A percentile compares a stretch with the other conserved stretches of the same genome.
These are phyloP conservation scores for Alca torda DNA, from an alignment of 2,797 vertebrate genomes.

Conservation along the genomic window DNA sequence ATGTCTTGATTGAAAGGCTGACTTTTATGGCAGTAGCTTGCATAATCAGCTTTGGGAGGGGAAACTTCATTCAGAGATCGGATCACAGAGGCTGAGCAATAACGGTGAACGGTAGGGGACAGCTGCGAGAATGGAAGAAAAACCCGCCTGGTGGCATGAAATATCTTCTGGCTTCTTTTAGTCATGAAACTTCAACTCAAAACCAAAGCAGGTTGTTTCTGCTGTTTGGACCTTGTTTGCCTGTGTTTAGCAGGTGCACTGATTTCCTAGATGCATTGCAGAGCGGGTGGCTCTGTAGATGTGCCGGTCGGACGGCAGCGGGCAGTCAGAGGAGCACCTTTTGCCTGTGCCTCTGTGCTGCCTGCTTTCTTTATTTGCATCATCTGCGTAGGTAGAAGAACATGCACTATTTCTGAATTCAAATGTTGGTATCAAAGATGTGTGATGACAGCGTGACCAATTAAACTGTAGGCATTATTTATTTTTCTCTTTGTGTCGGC, in stretches of 20 bases:
- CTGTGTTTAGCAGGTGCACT: background rate
- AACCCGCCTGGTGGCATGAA: background rate
- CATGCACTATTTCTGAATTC: background rate
- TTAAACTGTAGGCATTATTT: background rate
- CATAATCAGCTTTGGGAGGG: background rate
- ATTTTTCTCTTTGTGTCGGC: background rate
- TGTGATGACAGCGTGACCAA: background rate
- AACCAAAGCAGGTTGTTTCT: background rate
- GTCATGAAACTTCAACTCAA: background rate
- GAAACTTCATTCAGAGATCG: background rate
- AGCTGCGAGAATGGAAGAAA: background rate
- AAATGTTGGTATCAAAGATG: background rate
- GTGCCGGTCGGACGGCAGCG: fast-evolving
- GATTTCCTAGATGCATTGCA: background rate
- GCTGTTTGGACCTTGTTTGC: background rate
- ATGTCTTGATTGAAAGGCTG: background rate
- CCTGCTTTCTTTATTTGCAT: background rate
- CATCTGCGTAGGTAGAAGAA: background rate
- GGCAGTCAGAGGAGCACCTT: background rate
- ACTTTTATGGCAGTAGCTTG: background rate
- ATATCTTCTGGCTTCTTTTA: background rate
- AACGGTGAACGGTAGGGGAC: background rate
- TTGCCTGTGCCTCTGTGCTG: background rate
- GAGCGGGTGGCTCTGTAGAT: fast-evolving
- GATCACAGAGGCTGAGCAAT: background rate